Evolutionary conservation across 2,888 invertebrate species (phyloP).

Genomic region (Mylabris sibirica): DNA sequence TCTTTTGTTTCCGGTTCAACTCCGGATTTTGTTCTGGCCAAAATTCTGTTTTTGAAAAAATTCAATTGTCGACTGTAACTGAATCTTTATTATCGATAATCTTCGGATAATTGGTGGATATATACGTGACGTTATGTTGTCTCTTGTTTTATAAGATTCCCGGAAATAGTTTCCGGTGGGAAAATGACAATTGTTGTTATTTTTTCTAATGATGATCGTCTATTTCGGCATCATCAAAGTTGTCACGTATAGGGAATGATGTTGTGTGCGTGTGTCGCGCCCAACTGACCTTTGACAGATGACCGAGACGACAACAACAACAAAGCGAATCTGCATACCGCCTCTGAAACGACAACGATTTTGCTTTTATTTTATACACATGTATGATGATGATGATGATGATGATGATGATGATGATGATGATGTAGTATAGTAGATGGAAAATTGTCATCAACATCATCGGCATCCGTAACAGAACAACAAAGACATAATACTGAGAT

Average conservation of each 20-base stretch:
- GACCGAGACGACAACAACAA: conserved; percentile 46
- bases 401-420: too few relatives aligned
- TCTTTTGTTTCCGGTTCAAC: too few relatives aligned
- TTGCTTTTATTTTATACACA: too few relatives aligned
- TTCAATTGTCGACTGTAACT: too few relatives aligned
- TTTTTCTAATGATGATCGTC: conserved; percentile 15
- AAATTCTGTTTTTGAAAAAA: too few relatives aligned
- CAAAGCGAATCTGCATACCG: conserved; percentile 57
- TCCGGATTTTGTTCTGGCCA: too few relatives aligned
- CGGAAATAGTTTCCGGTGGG: conserved; percentile 11
- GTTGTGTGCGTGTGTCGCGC: conserved; percentile 55
- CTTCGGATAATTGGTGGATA: too few relatives aligned
- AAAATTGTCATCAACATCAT: conserved; percentile 2
- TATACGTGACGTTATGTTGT: neutral
- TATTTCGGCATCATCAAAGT: conserved; percentile 45
- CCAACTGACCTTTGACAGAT: conserved; percentile 54
- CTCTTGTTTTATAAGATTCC: neutral
- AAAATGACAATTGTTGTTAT: neutral
- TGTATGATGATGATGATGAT: too few relatives aligned
- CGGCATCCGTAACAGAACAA: neutral
- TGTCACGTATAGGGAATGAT: conserved; percentile 53
- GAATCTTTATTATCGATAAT: neutral
- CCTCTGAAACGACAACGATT: neutral
- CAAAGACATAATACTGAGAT: neutral
- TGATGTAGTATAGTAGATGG: too few relatives aligned